Evolutionary conservation across 2,113 vertebrate genomes (phyloP), one percentile per base, ranked within the genome.

Genomic region (Bettongia penicillata): DNA sequence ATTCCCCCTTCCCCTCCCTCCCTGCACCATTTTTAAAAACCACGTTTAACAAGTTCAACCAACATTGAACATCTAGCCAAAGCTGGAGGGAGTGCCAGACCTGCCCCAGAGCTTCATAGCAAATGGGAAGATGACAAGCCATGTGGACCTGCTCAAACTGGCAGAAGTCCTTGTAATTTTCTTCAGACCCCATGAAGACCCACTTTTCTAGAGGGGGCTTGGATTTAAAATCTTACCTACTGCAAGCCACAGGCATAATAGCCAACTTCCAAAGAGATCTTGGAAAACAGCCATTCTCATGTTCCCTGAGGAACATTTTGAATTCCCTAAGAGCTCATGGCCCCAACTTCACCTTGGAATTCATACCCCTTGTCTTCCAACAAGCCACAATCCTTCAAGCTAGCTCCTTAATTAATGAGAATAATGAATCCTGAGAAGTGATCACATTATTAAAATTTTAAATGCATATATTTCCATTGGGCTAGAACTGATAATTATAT

Each of bases 11-110:
- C 93, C 93, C 89, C 37, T 9, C 23, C 2, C 19, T 6, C 16
- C 19, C 22, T 84, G 6, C 6, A 84, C 0, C 6, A 94, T 96
- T 84, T 47, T 48, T 47, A 49, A 31, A 90, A 91, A 92, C 51
- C 51, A 77, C n/a, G 91, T 50, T 94, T 94, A 97, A 52, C 50
- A 89, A 51, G 92, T 94, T 95, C 89, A 52, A 90, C 57, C 77
- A 90, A 95, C 31, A 95, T 53, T 93, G 68, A 93, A 22, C 90
- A 28, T 94, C 23, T 93, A 22, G 91, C 53, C 95, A 51, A 91
- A 92, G 1, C 4, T 14, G 94, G 49, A 2, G 8, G 1, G 53
- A 84, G 68, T 22, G 19, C 19, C n/a, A 84, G 68, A 43, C n/a
- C n/a, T 84, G 6, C 19, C n/a, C 37, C 19, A 43, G n/a, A 84